These are phyloP conservation scores for Phrynocephalus forsythii DNA, from an alignment of 2,797 vertebrate genomes.

Conservation along the genomic window DNA sequence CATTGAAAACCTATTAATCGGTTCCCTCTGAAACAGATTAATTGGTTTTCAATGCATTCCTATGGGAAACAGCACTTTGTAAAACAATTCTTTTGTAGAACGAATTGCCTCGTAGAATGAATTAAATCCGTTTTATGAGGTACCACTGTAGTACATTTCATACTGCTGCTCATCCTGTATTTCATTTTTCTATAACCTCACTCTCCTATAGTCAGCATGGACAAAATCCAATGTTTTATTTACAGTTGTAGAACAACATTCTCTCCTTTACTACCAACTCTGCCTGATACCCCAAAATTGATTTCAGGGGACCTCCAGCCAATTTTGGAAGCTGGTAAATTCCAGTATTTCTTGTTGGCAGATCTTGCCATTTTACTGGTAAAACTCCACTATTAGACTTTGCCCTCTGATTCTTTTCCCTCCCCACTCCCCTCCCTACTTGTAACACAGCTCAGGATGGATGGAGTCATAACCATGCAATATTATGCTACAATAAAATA, in stretches of 20 bases:
- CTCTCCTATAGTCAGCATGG: not conserved
- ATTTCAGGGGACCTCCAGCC: not conserved
- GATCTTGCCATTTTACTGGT: not conserved
- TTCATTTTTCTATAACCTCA: not conserved
- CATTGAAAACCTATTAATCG: no score
- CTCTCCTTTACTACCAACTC: not conserved
- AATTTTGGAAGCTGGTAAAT: not conserved
- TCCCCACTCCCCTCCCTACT: not conserved
- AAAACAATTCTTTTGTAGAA: no score
- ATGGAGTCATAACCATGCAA: not conserved
- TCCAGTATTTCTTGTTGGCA: no score
- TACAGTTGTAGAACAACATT: not conserved
- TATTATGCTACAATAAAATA: not conserved
- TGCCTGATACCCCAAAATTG: not conserved
- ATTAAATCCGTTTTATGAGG: no score
- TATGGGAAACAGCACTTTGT: no score
- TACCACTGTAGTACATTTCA: not conserved
- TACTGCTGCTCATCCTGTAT: not conserved
- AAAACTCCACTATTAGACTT: not conserved
- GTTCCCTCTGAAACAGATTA: no score
- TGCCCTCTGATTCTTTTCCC: not conserved
- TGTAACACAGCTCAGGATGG: not conserved
- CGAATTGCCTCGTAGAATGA: no score
- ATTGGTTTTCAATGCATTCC: no score
- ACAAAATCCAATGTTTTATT: not conserved